Evolutionary conservation across 2,797 vertebrate species (phyloP).

Genomic region (Lemur catta): DNA sequence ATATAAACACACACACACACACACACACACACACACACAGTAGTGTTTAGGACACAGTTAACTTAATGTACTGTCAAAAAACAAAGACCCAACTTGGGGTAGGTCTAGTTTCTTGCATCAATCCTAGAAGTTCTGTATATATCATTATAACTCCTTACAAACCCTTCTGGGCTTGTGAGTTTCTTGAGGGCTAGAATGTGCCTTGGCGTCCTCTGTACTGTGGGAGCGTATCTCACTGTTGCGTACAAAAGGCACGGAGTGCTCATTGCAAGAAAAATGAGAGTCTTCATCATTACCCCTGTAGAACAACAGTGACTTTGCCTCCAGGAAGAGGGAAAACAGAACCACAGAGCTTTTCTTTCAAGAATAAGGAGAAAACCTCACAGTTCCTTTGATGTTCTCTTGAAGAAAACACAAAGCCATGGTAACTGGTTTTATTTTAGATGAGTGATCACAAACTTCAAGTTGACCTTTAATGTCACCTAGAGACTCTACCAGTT

Average conservation of each 20-base stretch:
- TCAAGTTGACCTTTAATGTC: background rate
- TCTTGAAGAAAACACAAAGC: background rate
- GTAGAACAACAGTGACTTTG: background rate
- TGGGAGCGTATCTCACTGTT: too few species aligned
- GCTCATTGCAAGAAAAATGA: background rate
- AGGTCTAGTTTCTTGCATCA: background rate
- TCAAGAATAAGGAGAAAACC: background rate
- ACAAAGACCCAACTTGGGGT: background rate
- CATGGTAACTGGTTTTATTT: background rate
- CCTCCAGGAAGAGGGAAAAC: background rate
- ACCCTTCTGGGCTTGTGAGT: accelerated
- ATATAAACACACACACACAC: too few species aligned
- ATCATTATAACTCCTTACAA: background rate
- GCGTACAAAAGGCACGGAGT: background rate
- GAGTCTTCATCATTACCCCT: background rate
- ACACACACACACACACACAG: too few species aligned
- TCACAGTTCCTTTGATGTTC: background rate
- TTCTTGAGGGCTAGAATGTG: background rate
- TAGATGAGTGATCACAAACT: background rate
- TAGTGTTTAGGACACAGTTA: background rate
- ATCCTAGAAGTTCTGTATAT: background rate
- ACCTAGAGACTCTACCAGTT: too few species aligned
- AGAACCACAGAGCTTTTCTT: background rate
- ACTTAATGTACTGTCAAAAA: background rate
- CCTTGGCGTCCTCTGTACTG: background rate